A percentile compares a stretch with the other conserved stretches of the same genome.
Evolutionary conservation across 2,113 vertebrate species (phyloP).

Genomic region (Shinisaurus crocodilurus): DNA sequence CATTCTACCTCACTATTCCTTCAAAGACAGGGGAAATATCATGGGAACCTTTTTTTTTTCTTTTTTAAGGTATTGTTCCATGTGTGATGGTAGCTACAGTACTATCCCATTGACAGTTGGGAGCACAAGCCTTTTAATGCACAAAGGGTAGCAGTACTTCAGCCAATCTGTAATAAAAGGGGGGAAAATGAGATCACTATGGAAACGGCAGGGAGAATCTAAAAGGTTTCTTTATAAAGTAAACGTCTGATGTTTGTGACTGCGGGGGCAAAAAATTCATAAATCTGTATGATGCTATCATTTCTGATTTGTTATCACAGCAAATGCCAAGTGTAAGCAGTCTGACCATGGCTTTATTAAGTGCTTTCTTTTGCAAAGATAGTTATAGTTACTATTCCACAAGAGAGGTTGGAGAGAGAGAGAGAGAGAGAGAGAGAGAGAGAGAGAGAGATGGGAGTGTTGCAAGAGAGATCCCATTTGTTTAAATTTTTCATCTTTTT

Average conservation of each 20-base stretch:
- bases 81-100: conserved; percentile 72
- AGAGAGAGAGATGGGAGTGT: conserved; percentile 56
- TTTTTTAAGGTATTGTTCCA: conserved; percentile 70
- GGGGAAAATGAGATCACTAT: conserved; percentile 85
- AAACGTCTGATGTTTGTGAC: conserved; percentile 86
- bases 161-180: conserved; percentile 87
- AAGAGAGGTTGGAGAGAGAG: conserved; percentile 66
- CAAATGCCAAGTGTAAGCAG: conserved; percentile 78
- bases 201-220: conserved; percentile 87
- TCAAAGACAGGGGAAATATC: conserved; percentile 55
- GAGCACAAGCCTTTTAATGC: conserved; percentile 81
- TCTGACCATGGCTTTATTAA: conserved; percentile 81
- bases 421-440: conserved; percentile 55
- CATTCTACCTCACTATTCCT: conserved; percentile 58
- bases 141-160: conserved; percentile 82
- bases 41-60: conserved; percentile 68
- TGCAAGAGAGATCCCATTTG: conserved; percentile 70
- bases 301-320: conserved; percentile 80
- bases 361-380: conserved; percentile 72
- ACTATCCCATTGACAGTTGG: conserved; percentile 79
- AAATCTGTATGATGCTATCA: conserved; percentile 82
- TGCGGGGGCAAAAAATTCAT: conserved; percentile 82
- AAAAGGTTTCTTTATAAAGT: conserved; percentile 86
- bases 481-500: conserved; percentile 62
- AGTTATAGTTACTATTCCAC: conserved; percentile 76